Evolutionary conservation across 2,888 invertebrate species (phyloP), one percentile per base, ranked within the genome.

Genomic region (Athripsodes cinereus): DNA sequence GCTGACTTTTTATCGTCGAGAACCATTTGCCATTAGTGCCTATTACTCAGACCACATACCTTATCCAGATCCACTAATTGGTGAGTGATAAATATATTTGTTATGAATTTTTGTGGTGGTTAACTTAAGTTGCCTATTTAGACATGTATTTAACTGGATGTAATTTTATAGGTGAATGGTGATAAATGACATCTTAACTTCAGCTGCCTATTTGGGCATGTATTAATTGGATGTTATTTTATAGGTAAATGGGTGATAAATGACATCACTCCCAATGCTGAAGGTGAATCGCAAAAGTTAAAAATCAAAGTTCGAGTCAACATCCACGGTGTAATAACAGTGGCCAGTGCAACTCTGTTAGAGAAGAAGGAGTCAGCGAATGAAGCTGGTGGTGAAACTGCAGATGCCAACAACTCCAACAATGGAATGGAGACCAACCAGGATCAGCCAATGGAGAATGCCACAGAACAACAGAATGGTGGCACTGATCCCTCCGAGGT

Each of bases 281-380:
- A 92, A 62, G 96, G 96, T 26, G 94, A 94, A 68, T 85, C 89
- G n/a, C 90, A 93, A 64, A 97, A 96, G 74, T 89, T 98, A 1
- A 97, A 97, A 76, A 88, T 99, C 2, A 98, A 97, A 79, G 93
- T 95, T 5, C 84, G 96, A 66, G 83, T 99, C 55, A 96, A 97
- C 78, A 81, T 91, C 52, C 90, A 99, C 72, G 98, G 99, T 53
- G 87, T 97, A 61, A 87, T 99, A 69, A 84, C 86, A 11, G 86
- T 98, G 21, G 86, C 89, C 11, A 90, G 90, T 55, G 98, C 98
- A 2, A 86, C 90, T 0, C 76, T 94, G 56, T 83, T 88, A 44
- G 90, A 92, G 69, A 89, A 88, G 69, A 87, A 86, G 68, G 84
- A 81, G 61, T 76, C 80, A 40, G 68, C 72, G 5, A 64, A 71